Conservation (phyloP, 2,113 vertebrate species). For the Aspidoscelis tigris region DNA sequence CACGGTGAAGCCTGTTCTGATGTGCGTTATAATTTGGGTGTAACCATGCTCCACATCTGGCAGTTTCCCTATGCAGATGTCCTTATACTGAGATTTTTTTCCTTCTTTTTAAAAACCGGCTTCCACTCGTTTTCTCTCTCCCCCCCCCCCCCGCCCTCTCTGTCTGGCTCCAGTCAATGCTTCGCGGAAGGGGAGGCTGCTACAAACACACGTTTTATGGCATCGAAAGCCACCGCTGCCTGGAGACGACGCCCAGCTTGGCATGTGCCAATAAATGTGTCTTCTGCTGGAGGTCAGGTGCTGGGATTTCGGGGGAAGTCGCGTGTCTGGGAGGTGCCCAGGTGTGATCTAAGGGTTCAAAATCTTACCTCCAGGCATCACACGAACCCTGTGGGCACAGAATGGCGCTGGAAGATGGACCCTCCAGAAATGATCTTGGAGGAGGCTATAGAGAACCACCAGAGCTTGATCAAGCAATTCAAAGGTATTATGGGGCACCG, state of each 20-base stretch:
- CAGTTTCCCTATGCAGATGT: too few species aligned
- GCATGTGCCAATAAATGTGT: conserved; percentile 97
- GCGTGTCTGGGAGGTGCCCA: too few species aligned
- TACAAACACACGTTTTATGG: conserved; percentile 98
- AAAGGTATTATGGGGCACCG: conserved; percentile 79
- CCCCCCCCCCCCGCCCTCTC: not conserved
- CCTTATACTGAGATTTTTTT: not conserved
- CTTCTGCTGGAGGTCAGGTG: conserved; percentile 94
- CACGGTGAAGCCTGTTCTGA: too few species aligned
- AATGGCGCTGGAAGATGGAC: conserved; percentile 97
- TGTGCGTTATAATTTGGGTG: too few species aligned
- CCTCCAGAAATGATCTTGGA: conserved; percentile 89
- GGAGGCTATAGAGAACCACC: conserved; percentile 89
- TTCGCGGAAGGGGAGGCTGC: conserved; percentile 94
- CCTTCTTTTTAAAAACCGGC: not conserved
- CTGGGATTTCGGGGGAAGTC: not conserved
- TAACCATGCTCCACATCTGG: too few species aligned
- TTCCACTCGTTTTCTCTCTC: not conserved
- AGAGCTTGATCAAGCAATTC: conserved; percentile 91
- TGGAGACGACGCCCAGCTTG: conserved; percentile 95
- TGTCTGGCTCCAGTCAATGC: conserved; percentile 82
- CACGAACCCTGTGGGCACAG: conserved; percentile 94
- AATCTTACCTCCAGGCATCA: conserved; percentile 82
- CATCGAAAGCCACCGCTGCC: conserved; percentile 95
- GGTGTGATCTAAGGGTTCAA: not conserved